Conservation (phyloP, 2,113 vertebrate species). For the Rattus rattus region DNA sequence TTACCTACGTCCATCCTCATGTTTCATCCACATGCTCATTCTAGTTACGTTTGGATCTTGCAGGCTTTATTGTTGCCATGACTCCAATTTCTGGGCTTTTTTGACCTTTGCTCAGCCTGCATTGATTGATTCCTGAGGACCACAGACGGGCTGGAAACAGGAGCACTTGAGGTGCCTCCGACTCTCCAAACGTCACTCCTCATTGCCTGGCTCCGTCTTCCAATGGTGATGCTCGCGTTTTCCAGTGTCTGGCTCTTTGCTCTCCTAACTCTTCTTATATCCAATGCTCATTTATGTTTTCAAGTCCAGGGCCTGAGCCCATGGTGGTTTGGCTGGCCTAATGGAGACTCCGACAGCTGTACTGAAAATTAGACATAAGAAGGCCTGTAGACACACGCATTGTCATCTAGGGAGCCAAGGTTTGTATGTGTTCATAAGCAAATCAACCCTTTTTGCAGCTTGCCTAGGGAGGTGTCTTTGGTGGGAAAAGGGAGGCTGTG, state of each 20-base stretch:
- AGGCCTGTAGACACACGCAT: accelerated
- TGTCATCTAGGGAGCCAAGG: not conserved
- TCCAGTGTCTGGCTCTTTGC: not conserved
- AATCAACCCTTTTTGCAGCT: not conserved
- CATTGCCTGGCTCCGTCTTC: accelerated
- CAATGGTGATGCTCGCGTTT: not conserved
- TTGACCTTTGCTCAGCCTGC: not conserved
- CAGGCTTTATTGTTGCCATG: not conserved
- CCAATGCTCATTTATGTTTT: not conserved
- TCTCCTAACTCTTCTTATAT: not conserved
- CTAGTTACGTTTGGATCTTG: not conserved
- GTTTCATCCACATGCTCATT: not conserved
- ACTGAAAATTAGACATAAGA: not conserved
- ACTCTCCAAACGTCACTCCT: too few species aligned
- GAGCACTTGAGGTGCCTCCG: not conserved
- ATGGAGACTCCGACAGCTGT: not conserved
- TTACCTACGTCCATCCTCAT: not conserved
- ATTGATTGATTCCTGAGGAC: not conserved
- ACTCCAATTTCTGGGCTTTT: not conserved
- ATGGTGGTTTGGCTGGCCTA: not conserved
- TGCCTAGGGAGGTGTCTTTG: not conserved
- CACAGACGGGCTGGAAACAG: not conserved
- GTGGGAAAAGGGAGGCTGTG: not conserved
- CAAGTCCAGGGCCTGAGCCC: not conserved
- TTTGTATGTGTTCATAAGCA: not conserved